phyloP scores from a whole-genome alignment of 2,797 vertebrate species.

The Gadopsis bispinosus region DNA sequence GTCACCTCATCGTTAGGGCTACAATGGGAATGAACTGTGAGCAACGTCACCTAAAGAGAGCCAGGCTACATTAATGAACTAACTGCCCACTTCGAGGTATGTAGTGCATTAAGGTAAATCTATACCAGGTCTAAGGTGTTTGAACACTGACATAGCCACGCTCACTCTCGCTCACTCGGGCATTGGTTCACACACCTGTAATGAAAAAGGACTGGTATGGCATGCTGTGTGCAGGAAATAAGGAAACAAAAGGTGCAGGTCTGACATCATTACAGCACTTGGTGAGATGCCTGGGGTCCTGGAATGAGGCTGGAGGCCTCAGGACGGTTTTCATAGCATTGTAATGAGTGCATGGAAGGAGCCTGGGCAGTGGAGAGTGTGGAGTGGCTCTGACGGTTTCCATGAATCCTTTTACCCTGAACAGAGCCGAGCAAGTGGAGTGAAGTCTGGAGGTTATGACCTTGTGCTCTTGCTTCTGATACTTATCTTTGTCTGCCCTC shows the following conservation, averaged over 20 bases:
- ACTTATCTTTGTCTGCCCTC: slow-evolving; percentile 36
- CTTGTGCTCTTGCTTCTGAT: slow-evolving; percentile 37
- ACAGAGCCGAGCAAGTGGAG: slow-evolving; percentile 29
- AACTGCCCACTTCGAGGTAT: slow-evolving; percentile 61
- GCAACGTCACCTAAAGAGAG: slow-evolving; percentile 67
- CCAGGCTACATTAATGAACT: slow-evolving; percentile 75
- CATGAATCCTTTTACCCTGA: slow-evolving; percentile 44
- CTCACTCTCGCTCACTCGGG: slow-evolving; percentile 41
- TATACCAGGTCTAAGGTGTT: slow-evolving; percentile 69
- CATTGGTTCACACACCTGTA: slow-evolving; percentile 70
- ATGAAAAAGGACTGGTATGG: slow-evolving; percentile 59
- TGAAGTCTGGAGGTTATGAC: slow-evolving; percentile 52
- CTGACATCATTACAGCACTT: slow-evolving; percentile 68
- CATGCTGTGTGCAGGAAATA: slow-evolving; percentile 69
- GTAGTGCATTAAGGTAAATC: slow-evolving; percentile 75
- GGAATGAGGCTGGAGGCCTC: slow-evolving; percentile 39
- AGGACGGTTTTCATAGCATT: slow-evolving; percentile 46
- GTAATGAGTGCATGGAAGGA: slow-evolving; percentile 66
- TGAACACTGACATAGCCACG: slow-evolving; percentile 55
- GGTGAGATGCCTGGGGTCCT: slow-evolving; percentile 58
- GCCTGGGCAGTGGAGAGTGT: slow-evolving; percentile 43
- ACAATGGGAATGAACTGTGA: slow-evolving; percentile 84
- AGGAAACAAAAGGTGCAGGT: slow-evolving; percentile 44
- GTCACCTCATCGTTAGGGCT: slow-evolving; percentile 72
- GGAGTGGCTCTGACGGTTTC: slow-evolving; percentile 43